phyloP scores from a whole-genome alignment of 2,113 vertebrate species.

The Delphinus delphis region DNA sequence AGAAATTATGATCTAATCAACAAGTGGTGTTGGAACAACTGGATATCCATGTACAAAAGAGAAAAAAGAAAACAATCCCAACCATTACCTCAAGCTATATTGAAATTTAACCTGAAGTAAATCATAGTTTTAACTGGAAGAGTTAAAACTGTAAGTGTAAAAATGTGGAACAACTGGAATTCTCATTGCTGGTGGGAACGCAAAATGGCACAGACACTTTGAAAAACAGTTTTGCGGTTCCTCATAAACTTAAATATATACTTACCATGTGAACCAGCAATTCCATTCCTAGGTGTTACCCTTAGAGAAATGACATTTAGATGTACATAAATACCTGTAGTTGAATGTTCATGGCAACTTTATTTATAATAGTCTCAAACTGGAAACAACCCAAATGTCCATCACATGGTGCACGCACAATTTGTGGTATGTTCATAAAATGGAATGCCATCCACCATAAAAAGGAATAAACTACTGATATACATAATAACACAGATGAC shows the following conservation, averaged over 20 bases:
- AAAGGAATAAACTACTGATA: background rate
- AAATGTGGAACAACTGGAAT: background rate
- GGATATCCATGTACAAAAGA: background rate
- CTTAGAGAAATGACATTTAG: background rate
- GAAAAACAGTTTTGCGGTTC: background rate
- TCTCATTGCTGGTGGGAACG: background rate
- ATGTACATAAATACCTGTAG: background rate
- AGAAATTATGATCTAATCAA: background rate
- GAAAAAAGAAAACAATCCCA: background rate
- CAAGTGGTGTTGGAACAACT: background rate
- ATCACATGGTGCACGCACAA: background rate
- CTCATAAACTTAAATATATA: background rate
- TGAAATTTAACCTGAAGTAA: background rate
- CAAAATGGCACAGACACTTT: background rate
- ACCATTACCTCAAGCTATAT: background rate
- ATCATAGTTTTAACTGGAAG: background rate
- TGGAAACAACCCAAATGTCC: background rate
- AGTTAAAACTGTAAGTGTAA: background rate
- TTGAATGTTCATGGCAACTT: conserved; percentile 6
- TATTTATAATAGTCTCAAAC: background rate
- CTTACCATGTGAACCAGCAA: background rate
- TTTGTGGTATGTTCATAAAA: background rate
- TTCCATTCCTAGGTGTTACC: background rate
- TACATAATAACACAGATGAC: background rate
- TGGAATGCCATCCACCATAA: background rate